Evolutionary conservation across 1,140 invertebrate genomes (phyloP), one percentile per base, ranked within the genome.

Genomic region (Streblospio benedicti): DNA sequence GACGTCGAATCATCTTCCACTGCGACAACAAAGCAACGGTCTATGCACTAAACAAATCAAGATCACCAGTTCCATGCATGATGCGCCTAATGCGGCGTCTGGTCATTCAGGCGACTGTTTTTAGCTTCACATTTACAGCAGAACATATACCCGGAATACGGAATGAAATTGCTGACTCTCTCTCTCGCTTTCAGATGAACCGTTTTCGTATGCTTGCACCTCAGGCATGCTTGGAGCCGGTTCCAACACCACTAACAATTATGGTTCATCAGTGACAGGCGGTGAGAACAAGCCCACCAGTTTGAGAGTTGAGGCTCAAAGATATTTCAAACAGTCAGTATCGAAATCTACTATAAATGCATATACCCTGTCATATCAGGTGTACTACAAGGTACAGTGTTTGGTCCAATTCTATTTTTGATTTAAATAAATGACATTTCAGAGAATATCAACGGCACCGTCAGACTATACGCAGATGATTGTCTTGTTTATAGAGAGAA

Each of bases 131-230:
- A 6, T 27, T 47, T 18, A 47, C 45, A n/a, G 3, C 2, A n/a
- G 30, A 47, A 47, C 45, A 47, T 14, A 47, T 18, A 23, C 45
- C 2, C n/a, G 45, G 45, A 2, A 28, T 47, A 9, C 45, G 30
- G 23, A 47, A 47, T 47, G 45, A 47, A 23, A 47, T 47, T 47
- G 45, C 45, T 47, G 45, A 47, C 30, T 23, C 45, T 14, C n/a
- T 47, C 25, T 47, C 45, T 47, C 45, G n/a, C 30, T 47, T 44
- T 23, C 43, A 47, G 45, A 47, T 47, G 23, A 47, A n/a, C 45
- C 9, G 45, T 27, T 47, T 47, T 28, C 25, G 45, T 27, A 4
- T 12, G 9, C 45, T 47, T 12, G 45, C 45, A 47, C 45, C 45
- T 27, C 23, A 28, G 9, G 45, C 45, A 47, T 2, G 23, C 12